Conservation (phyloP, 2,113 vertebrate species). For the Synchiropus splendidus region DNA sequence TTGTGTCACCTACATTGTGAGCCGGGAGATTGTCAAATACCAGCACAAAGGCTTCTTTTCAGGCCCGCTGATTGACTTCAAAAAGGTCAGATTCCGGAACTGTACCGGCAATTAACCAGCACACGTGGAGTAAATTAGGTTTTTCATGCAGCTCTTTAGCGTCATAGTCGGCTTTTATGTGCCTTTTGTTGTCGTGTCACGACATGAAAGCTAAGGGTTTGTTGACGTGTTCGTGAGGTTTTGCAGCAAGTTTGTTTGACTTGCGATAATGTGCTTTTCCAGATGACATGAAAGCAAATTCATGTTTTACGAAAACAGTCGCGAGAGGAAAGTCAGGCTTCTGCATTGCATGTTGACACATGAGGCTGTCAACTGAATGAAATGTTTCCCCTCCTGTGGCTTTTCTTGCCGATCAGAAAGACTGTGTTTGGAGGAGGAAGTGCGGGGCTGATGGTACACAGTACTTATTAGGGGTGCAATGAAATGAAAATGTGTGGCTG, state of each 20-base stretch:
- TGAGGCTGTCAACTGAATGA: too few relatives aligned
- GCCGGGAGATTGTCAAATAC: constrained; percentile 13
- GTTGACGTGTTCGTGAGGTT: neutral
- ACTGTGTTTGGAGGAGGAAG: too few relatives aligned
- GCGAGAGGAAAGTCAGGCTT: too few relatives aligned
- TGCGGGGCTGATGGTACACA: too few relatives aligned
- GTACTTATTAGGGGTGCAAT: too few relatives aligned
- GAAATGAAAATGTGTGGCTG: too few relatives aligned
- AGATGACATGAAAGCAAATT: too few relatives aligned
- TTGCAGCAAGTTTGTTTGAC: constrained; percentile 6
- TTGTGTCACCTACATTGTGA: constrained; percentile 16
- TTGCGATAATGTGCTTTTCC: neutral
- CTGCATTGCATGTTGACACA: too few relatives aligned
- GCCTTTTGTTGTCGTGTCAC: constrained; percentile 31
- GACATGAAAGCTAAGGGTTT: constrained; percentile 23
- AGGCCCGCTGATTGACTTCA: constrained; percentile 31
- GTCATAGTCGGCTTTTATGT: constrained; percentile 22
- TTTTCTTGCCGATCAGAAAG: too few relatives aligned
- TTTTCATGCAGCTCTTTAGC: constrained; percentile 35
- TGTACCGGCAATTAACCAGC: constrained; percentile 40
- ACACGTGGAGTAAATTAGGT: constrained; percentile 31
- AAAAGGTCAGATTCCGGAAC: constrained; percentile 28
- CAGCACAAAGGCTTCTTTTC: constrained; percentile 17
- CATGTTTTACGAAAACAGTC: too few relatives aligned
- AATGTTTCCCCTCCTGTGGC: too few relatives aligned